phyloP scores from a whole-genome alignment of 2,113 vertebrate species.

The Pluvianellus socialis region DNA sequence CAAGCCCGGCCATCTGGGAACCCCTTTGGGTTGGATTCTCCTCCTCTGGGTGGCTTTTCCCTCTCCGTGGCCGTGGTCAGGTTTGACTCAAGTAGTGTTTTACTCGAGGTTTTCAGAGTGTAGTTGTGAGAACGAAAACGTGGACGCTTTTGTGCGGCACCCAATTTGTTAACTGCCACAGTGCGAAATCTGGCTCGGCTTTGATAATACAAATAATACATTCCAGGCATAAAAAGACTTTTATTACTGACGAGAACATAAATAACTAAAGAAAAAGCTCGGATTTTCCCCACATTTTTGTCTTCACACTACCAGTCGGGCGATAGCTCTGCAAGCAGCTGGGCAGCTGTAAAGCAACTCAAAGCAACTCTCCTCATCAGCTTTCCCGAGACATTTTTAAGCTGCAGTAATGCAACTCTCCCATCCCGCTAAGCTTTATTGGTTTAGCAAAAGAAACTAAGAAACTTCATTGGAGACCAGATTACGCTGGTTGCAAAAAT shows the following conservation, averaged over 20 bases:
- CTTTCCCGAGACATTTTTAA: conserved; percentile 72
- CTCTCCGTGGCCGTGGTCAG: not conserved
- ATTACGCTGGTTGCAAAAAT: conserved; percentile 76
- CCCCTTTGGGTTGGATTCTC: not conserved
- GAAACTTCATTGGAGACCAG: conserved; percentile 86
- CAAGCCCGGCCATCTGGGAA: not conserved
- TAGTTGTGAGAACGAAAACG: not conserved
- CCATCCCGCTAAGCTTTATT: conserved; percentile 83
- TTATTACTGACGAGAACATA: not conserved
- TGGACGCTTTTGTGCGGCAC: not conserved
- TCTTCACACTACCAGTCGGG: not conserved
- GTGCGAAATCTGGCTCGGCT: not conserved
- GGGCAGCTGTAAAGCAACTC: conserved; percentile 7
- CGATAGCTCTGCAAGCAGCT: conserved; percentile 32
- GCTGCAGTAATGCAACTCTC: conserved; percentile 73
- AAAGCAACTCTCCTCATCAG: conserved; percentile 63
- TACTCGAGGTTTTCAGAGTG: not conserved
- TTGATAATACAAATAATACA: not conserved
- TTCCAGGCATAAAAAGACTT: not conserved
- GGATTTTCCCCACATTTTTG: conserved; percentile 66
- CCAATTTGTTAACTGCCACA: not conserved
- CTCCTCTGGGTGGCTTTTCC: not conserved
- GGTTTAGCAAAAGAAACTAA: conserved; percentile 84
- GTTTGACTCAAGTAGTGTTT: not conserved
- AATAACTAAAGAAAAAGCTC: conserved; percentile 40